Evolutionary conservation across 2,888 invertebrate genomes (phyloP).

Genomic region (Ecdyonurus torrentis): DNA sequence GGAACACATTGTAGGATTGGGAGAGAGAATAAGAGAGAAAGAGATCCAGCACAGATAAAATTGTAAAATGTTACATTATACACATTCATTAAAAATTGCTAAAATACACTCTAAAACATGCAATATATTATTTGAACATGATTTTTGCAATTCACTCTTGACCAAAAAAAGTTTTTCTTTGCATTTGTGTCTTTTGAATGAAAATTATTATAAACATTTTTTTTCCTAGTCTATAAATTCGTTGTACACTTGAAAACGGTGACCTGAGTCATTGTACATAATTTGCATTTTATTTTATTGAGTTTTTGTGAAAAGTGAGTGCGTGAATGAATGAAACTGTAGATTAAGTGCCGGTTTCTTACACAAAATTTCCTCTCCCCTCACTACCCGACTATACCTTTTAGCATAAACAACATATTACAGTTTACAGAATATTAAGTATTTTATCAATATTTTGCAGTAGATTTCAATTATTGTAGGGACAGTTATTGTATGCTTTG

Average conservation of each 20-base stretch:
- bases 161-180: too few species aligned
- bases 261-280: background rate
- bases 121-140: background rate
- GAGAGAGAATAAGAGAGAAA: too few species aligned
- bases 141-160: background rate
- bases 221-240: background rate
- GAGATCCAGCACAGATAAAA: background rate
- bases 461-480: too few species aligned
- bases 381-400: too few species aligned
- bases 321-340: background rate
- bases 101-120: background rate
- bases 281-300: background rate
- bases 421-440: too few species aligned
- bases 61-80: background rate
- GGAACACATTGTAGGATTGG: background rate
- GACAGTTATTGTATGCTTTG: too few species aligned
- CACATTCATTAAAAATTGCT: background rate
- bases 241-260: background rate
- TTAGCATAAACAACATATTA: too few species aligned
- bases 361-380: background rate
- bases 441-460: too few species aligned
- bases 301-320: background rate
- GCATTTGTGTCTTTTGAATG: too few species aligned
- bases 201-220: background rate
- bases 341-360: background rate